Base-by-base conservation (phyloP, 2,797 vertebrate species). In the Micropoecilia bifurca region DNA sequence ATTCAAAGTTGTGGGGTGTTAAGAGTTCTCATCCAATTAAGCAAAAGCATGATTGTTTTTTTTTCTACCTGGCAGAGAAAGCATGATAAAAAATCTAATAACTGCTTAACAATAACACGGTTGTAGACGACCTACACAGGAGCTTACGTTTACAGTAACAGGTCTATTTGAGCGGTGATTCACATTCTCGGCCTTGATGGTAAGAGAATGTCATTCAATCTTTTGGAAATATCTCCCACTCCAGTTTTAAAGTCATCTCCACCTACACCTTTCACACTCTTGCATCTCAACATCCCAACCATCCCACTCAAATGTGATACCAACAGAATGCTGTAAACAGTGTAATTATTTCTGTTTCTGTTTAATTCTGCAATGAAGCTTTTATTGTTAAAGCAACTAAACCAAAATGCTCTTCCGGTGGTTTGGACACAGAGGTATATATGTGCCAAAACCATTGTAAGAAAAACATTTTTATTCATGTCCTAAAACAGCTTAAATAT, bases 401-500 rank as follows among this genome's bases (percentile, higher is more conserved):
- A 25, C 20, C 63, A 66, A 66, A 9, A 3, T 4, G 20, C 36
- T 69, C 41, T 69, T 43, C 66, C 1, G 25, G 41, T n/a, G 12
- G 10, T 7, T 43, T 43, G 66, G 59, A 41, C 22, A n/a, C 10
- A 43, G 39, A n/a, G 13, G 41, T 22, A 43, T 33, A 63, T 33
- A 22, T 20, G 18, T 66, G 61, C 22, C 4, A 4, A 69, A 43
- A 13, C 25, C 22, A n/a, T 41, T 68, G 41, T 12, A 4, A 77
- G 39, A 41, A 36, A 6, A 46, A 22, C 33, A 46, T 71, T 3
- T 77, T 46, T 30, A 59, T 41, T 71, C 48, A 61, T 75, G 72
- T n/a, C 81, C 63, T 61, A 47, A 81, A 80, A 80, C 41, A 81
- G 59, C 25, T 63, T 47, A 14, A 72, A 46, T 82, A 22, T 84